Percentiles rank a stretch among this genome's conserved stretches.
phyloP scores from a whole-genome alignment of 2,113 vertebrate species.

The Chaetodon auriga region DNA sequence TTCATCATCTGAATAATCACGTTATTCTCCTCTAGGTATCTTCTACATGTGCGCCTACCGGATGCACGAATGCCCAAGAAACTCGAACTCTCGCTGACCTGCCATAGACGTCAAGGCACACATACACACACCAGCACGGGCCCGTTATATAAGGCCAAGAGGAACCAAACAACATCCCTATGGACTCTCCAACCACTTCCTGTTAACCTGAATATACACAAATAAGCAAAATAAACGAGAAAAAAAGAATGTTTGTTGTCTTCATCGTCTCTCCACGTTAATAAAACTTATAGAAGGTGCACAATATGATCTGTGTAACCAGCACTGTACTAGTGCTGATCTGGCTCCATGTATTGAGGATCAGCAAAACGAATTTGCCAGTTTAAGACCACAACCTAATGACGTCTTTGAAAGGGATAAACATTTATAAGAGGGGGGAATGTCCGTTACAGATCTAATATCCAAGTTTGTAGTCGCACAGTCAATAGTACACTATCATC shows the following conservation, averaged over 20 bases:
- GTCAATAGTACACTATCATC: neutral
- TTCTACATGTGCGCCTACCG: slow-evolving; percentile 89
- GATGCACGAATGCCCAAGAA: slow-evolving; percentile 85
- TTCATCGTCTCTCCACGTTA: neutral
- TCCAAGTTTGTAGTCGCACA: neutral
- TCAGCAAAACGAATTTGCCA: neutral
- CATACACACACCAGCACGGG: slow-evolving; percentile 56
- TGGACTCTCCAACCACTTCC: slow-evolving; percentile 69
- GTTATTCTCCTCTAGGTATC: slow-evolving; percentile 76
- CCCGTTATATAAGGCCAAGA: slow-evolving; percentile 74
- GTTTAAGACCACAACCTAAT: neutral
- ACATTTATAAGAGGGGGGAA: neutral
- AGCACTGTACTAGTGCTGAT: no score
- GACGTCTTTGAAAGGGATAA: no score
- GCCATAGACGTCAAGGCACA: slow-evolving; percentile 13
- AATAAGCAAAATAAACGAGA: slow-evolving; percentile 71
- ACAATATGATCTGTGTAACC: neutral
- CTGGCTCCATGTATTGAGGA: neutral
- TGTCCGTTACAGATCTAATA: neutral
- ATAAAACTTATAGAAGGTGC: neutral
- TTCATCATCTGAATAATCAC: neutral
- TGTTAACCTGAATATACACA: slow-evolving; percentile 52
- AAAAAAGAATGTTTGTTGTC: slow-evolving; percentile 44
- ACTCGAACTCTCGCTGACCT: slow-evolving; percentile 81
- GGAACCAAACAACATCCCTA: slow-evolving; percentile 60